A percentile compares a stretch with the other conserved stretches of the same genome.
Evolutionary conservation across 2,888 invertebrate species (phyloP).

Genomic region (Melipona beecheii): DNA sequence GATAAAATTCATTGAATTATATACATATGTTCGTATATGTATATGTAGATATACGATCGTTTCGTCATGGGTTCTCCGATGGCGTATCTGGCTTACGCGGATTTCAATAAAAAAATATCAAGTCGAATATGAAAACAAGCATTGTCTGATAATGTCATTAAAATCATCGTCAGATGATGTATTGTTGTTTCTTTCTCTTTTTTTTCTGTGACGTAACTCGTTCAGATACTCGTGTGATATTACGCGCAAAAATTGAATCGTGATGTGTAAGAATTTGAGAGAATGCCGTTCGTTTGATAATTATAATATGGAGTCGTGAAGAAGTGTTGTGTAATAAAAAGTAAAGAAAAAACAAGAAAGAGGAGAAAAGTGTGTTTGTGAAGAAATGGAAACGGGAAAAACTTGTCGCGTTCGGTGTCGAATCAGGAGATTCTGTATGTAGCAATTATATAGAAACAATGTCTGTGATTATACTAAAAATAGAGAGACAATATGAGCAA

Average conservation of each 20-base stretch:
- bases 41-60: slow-evolving; percentile 38
- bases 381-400: slow-evolving; percentile 20
- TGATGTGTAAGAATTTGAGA: slow-evolving; percentile 29
- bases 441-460: slow-evolving; percentile 80
- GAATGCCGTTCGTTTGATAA: slow-evolving; percentile 28
- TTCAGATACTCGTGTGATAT: not conserved
- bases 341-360: not conserved
- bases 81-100: not conserved
- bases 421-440: slow-evolving; percentile 78
- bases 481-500: slow-evolving; percentile 74
- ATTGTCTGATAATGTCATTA: not conserved
- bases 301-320: slow-evolving; percentile 8
- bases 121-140: not conserved
- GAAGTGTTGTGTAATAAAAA: slow-evolving; percentile 11
- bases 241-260: not conserved
- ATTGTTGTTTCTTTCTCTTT: not conserved
- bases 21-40: slow-evolving; percentile 22
- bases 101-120: not conserved
- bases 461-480: slow-evolving; percentile 82
- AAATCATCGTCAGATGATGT: not conserved
- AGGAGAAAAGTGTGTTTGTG: slow-evolving; percentile 31
- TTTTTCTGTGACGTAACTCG: not conserved
- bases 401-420: slow-evolving; percentile 75
- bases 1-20: not conserved
- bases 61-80: slow-evolving; percentile 27